These are phyloP conservation scores for Drosophila rhopaloa DNA, from an alignment of 1,140 invertebrate genomes.

Conservation along the genomic window DNA sequence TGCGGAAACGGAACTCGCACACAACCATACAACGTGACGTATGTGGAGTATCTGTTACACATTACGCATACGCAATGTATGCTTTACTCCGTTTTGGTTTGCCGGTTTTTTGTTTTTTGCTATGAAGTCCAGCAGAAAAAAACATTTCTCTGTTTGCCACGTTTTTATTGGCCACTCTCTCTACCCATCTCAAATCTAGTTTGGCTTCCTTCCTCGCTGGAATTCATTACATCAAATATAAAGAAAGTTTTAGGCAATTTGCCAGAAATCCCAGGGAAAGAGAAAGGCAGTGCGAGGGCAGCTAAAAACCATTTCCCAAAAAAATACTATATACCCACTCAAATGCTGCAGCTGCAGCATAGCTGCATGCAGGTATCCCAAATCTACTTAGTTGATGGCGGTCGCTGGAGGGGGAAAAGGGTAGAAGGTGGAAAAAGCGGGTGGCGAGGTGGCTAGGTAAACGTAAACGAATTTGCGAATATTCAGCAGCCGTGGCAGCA, in stretches of 20 bases:
- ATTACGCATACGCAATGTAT: slow-evolving; percentile 76
- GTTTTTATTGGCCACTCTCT: not conserved
- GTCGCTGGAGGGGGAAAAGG: slow-evolving; percentile 15
- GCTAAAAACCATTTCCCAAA: not conserved
- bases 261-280: slow-evolving; percentile 46
- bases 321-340: slow-evolving; percentile 36
- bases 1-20: slow-evolving; percentile 79
- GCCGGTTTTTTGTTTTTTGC: slow-evolving; percentile 11
- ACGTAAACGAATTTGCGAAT: slow-evolving; percentile 79
- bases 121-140: slow-evolving; percentile 32
- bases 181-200: slow-evolving; percentile 50
- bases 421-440: not conserved
- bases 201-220: slow-evolving; percentile 28
- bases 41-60: slow-evolving; percentile 65
- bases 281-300: slow-evolving; percentile 13
- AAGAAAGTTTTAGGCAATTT: slow-evolving; percentile 82
- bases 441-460: slow-evolving; percentile 26
- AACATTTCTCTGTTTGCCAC: slow-evolving; percentile 4
- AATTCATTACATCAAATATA: slow-evolving; percentile 82
- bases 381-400: slow-evolving; percentile 75
- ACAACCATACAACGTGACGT: slow-evolving; percentile 25
- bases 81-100: slow-evolving; percentile 20
- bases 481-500: slow-evolving; percentile 52
- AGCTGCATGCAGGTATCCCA: slow-evolving; percentile 73
- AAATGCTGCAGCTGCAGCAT: slow-evolving; percentile 64